Percentiles rank a stretch among this genome's conserved stretches.
Conservation (phyloP, 2,113 vertebrate genomes). For the Ia io region DNA sequence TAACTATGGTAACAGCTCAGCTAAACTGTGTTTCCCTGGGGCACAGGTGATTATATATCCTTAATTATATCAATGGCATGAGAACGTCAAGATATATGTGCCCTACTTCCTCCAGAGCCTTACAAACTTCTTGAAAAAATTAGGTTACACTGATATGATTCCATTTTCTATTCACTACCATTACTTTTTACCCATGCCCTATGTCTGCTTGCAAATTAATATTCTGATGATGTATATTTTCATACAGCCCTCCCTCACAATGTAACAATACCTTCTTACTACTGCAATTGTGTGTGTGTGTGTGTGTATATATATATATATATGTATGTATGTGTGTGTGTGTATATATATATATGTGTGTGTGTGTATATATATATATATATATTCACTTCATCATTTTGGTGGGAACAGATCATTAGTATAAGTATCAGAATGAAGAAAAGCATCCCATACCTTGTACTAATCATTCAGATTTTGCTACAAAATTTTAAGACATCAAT, state of each 20-base stretch:
- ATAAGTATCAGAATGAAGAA: not conserved
- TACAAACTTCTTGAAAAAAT: conserved; percentile 16
- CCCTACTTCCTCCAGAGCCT: conserved; percentile 25
- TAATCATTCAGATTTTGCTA: not conserved
- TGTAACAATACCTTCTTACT: not conserved
- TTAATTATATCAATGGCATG: conserved; percentile 20
- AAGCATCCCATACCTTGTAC: not conserved
- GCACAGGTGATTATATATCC: not conserved
- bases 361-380: not conserved
- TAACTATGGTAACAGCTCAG: not conserved
- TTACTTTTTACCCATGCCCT: conserved; percentile 10
- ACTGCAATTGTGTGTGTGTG: not conserved
- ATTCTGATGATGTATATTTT: not conserved
- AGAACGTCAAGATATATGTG: not conserved
- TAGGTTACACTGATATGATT: conserved; percentile 40
- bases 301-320: not conserved
- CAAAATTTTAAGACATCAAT: not conserved
- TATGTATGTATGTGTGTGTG: not conserved
- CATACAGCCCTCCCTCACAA: not conserved
- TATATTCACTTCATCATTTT: not conserved
- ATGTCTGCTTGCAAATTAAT: not conserved
- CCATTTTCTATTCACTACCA: not conserved
- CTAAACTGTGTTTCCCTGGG: not conserved
- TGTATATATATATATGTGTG: too few species aligned
- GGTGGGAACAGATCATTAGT: not conserved